Evolutionary conservation across 2,113 vertebrate species (phyloP), one percentile per base, ranked within the genome.

Genomic region (Archilochus colubris): DNA sequence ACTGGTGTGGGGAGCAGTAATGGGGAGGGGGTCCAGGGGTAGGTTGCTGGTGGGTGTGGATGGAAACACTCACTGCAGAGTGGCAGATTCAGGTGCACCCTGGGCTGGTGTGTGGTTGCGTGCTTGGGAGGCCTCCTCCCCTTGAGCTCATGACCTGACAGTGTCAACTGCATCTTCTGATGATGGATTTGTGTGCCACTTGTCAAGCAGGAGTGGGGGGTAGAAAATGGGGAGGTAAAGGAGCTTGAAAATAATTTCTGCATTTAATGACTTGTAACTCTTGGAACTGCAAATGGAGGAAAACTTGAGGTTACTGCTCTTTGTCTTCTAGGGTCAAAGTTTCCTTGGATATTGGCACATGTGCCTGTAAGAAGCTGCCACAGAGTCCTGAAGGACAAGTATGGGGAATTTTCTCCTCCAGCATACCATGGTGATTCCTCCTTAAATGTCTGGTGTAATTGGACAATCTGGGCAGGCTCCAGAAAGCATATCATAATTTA

Each of bases 311-410:
- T 17, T 64, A 33, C 15, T 80, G 5, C 14, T n/a, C 23, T n/a
- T 78, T 91, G 46, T 72, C 44, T 96, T 95, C 13, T 91, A 98
- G 87, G 46, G 89, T 55, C 48, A 5, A 78, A 54, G 23, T 55
- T 44, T 67, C 72, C 93, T 57, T 91, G 95, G 95, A 55, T 82
- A 48, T 72, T 72, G 1, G 97, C 98, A 2, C 98, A 98, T 54
- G 95, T 97, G 17, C 97, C 98, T 7, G 27, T 98, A 84, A 98
- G 96, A 89, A 97, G 97, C 87, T 98, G 98, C 89, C 98, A 98
- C 82, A 96, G 92, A 55, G 63, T 97, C 36, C 85, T 98, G 28
- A 72, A 30, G 12, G 91, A 91, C 2, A 93, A 98, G 44, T 14
- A 73, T 1, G 98, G 98, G 1, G 97, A 98, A 75, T 98, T 98